Evolutionary conservation across 1,140 invertebrate species (phyloP), one percentile per base, ranked within the genome.

Genomic region (Camponotus floridanus): DNA sequence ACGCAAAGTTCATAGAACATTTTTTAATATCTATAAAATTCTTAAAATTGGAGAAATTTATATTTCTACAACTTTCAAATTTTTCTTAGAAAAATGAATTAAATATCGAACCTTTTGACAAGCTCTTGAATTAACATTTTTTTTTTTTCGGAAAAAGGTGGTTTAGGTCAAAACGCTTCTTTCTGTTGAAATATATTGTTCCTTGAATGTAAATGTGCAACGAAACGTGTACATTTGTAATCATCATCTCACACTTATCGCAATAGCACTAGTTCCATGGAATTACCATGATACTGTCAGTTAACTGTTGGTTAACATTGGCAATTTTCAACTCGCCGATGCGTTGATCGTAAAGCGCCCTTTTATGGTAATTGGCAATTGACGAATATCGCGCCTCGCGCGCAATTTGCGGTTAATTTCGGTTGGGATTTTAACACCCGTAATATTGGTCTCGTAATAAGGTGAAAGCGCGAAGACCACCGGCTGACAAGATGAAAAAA

Each of bases 141-240:
- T 55, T 87, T 55, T 76, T 48, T 9, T 0, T 51, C 15, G 48
- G 48, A 18, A 33, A 67, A 70, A 80, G 61, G 61, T 68, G 68
- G 81, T 88, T 88, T 87, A 85, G 80, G 80, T 88, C 86, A 88
- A 88, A 86, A 86, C 65, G 48, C 8, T 74, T 57, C 15, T 85
- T 73, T 26, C 26, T 70, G 39, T 71, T 65, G 33, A 51, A 39
- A 6, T 11, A 31, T 55, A 78, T 88, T 87, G 86, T 87, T 87
- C 73, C 71, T 79, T 86, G 26, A 21, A 26, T 21, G 48, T 68
- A 15, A 64, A 7, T 26, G 26, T 65, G 71, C 45, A 68, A 80
- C 87, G 87, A 88, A 88, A 88, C 26, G 87, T 85, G 6, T 51
- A 74, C 67, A 67, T 86, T 70, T 55, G 18, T 51, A 59, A 85